Percentiles rank a stretch among this genome's conserved stretches.
These are phyloP conservation scores for Tupaia tana DNA, from an alignment of 2,113 vertebrate genomes.

Conservation along the genomic window DNA sequence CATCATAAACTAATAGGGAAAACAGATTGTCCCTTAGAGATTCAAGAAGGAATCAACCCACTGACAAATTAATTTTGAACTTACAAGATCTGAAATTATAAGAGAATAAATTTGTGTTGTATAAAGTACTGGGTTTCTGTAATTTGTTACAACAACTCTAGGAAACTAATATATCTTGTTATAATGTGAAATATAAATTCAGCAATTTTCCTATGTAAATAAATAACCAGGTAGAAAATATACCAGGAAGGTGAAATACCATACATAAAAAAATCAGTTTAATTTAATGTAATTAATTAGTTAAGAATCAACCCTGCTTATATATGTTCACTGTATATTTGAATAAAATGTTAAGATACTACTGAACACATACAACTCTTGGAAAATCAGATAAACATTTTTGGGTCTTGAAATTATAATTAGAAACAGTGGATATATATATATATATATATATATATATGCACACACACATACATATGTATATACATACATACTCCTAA, in stretches of 20 bases:
- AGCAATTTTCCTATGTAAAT: neutral
- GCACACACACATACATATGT: no score
- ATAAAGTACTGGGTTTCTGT: neutral
- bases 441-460: no score
- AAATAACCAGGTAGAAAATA: neutral
- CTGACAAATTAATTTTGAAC: neutral
- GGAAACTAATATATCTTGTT: neutral
- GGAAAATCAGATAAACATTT: neutral
- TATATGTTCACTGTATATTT: neutral
- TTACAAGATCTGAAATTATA: neutral
- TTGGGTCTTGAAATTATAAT: neutral
- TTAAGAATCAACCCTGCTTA: neutral
- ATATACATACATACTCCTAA: no score
- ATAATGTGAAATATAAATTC: neutral
- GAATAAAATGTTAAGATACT: constrained; percentile 21
- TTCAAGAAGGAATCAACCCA: neutral
- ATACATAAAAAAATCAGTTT: neutral
- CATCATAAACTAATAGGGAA: neutral
- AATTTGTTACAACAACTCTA: neutral
- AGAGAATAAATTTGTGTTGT: neutral
- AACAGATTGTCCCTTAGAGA: neutral
- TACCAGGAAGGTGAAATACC: neutral
- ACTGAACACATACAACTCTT: neutral
- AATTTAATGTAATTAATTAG: neutral
- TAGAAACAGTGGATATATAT: neutral